Base-by-base conservation (phyloP, 2,113 vertebrate genomes). In the Plotosus lineatus region DNA sequence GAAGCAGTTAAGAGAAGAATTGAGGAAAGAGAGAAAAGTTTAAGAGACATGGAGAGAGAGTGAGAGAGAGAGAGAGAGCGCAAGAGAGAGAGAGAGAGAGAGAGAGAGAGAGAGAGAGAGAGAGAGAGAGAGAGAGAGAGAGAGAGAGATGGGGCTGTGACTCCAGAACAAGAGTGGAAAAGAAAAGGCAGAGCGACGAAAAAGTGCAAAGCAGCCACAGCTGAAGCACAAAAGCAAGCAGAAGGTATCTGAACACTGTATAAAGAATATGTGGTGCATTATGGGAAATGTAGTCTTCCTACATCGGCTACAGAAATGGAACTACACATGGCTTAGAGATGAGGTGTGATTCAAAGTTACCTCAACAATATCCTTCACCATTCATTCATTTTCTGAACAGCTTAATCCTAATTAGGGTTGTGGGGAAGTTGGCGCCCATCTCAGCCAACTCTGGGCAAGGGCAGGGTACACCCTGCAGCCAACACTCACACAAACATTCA, bases 141-240 rank as follows among this genome's bases (percentile, higher is more conserved):
- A 92, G 89, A 91, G 89, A 92, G 91, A 92, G 1, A 63, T 44
- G 1, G 76, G 36, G 65, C 63, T 93, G 92, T 92, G 90, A 92
- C 84, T 94, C 91, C 92, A 94, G 42, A 21, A 42, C n/a, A 61
- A 48, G 50, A 26, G 50, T 6, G 8, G 23, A 92, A 93, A 89
- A 93, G 86, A 65, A 83, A 82, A 77, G 83, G 68, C 76, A 82
- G 53, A 81, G 80, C 46, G 79, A 82, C 46, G 82, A 71, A 82
- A 42, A 56, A 82, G 80, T 75, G 83, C 77, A 84, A 73, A 84
- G 77, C 56, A 87, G 74, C 77, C 78, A 77, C 83, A 77, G 84
- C 79, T 26, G 36, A 76, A 82, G 82, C 78, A 87, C 79, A 23
- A 44, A 76, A 82, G 82, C 78, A 87, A 68, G 79, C 84, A 88